These are phyloP conservation scores for Dendrocopos noguchii DNA, from an alignment of 2,113 vertebrate genomes.

Conservation along the genomic window DNA sequence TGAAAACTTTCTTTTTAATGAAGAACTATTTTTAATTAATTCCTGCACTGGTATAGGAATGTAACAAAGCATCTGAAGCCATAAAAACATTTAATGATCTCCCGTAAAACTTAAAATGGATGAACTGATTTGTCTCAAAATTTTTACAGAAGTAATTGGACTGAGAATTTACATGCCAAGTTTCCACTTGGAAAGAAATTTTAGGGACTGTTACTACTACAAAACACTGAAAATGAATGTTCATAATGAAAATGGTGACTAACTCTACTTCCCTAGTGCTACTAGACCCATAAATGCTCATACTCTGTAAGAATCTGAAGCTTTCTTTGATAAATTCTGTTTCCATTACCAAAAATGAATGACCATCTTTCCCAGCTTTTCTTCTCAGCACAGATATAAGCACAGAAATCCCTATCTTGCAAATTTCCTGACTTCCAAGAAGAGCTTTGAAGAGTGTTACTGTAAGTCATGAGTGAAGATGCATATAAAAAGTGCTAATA, in stretches of 20 bases:
- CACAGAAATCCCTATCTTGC: not conserved
- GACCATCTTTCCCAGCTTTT: not conserved
- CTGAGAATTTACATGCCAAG: constrained; percentile 53
- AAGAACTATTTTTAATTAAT: constrained; percentile 45
- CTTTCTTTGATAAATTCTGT: constrained; percentile 16
- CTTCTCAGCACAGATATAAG: not conserved
- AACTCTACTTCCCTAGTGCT: constrained; percentile 16
- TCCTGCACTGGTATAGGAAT: constrained; percentile 38
- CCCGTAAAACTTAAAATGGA: constrained; percentile 57
- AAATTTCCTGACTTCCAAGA: constrained; percentile 40
- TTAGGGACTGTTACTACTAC: constrained; percentile 46
- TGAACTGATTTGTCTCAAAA: constrained; percentile 70
- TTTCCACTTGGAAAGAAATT: constrained; percentile 64
- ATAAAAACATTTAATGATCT: constrained; percentile 9
- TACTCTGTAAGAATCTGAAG: not conserved
- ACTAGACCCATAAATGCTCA: constrained; percentile 1
- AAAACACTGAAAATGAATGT: constrained; percentile 47
- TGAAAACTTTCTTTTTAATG: not conserved
- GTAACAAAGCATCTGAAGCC: constrained; percentile 60
- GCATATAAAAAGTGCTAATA: not conserved
- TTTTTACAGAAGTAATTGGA: constrained; percentile 61
- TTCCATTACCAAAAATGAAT: not conserved
- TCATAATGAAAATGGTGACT: constrained; percentile 51
- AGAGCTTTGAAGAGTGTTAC: constrained; percentile 31
- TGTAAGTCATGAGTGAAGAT: not conserved